Base-by-base conservation (phyloP, 2,113 vertebrate genomes). In the Triplophysa siluroides region DNA sequence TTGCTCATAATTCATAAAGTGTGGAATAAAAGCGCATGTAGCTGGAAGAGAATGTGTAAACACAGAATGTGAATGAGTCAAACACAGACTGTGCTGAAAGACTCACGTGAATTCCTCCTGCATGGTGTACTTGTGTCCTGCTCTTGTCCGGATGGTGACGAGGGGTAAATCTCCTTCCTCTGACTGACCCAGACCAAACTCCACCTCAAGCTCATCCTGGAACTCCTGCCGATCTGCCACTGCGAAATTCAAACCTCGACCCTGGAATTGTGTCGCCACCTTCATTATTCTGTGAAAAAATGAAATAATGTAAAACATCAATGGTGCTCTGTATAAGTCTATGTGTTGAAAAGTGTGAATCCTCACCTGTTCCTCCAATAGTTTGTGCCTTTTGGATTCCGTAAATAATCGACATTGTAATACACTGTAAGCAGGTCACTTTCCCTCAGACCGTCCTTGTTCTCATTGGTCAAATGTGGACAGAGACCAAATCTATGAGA, bases 361-460 rank as follows among this genome's bases (percentile, higher is more conserved):
- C 23, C 77, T 76, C 65, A 93, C 93, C 93, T 92, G 87, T 93
- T 94, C 78, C 93, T 91, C 93, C 93, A 93, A 85, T 94, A 94
- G 87, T 90, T 92, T 66, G 93, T 92, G 1, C 89, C 91, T 3
- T 83, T 81, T 60, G 78, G 2, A 78, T 94, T 93, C 47, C 85
- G 87, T 5, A 84, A 64, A 68, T 90, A 94, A 83, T 94, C 92
- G 1, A 94, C 82, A 78, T 90, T 87, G 12, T 91, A 94, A 83
- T 83, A 92, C 0, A 87, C 90, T 0, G 89, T 91, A 82, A 94
- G 81, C 76, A 94, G 84, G 83, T 94, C 92, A 9, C 84, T 88
- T 11, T 83, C 85, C 33, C 85, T 87, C 38, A 94, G 84, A 7
- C 65, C 83, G 2, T 92, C 91, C 78, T 67, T 88, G 83, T 90